Base-by-base conservation (phyloP, 2,888 invertebrate species). In the Trissolcus brochymenae region DNA sequence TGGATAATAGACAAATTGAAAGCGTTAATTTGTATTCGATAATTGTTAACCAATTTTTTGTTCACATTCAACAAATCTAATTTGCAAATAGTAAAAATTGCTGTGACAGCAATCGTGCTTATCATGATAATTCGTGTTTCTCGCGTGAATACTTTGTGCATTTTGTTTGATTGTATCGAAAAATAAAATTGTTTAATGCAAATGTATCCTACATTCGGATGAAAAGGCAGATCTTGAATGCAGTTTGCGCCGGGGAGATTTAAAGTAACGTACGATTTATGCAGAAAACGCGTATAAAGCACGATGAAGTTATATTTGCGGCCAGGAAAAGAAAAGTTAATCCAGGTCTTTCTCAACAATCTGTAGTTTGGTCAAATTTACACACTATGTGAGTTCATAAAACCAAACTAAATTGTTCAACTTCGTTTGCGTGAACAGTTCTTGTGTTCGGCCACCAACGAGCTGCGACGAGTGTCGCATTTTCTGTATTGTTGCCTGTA, bases 161-260 rank as follows among this genome's bases (percentile, higher is more conserved):
- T 70, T 35, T 60, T 9, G 65, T 61, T 35, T 76, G 76, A 76
- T 76, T 71, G 56, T 62, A 71, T 71, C 76, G 66, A 76, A 71
- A 35, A 35, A 76, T 66, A 71, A 66, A 76, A 76, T 71, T 66
- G 66, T 76, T 71, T 56, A 71, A 76, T 76, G 76, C 62, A 76
- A 76, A 71, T 76, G 66, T 62, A 70, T 71, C 62, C 76, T 61
- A 66, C 76, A 61, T 71, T 76, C 61, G 61, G 49, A 76, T 60
- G 66, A 76, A 71, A 76, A 64, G 70, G 64, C 13, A 35, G 56
- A 60, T 70, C 56, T 70, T 60, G 55, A 75, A 65, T 68, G 51
- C 50, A 35, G 41, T 41, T 41, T 19, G 56, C 43, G 46, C 46
- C 14, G 14, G 35, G 21, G 41, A 62, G 60, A 64, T 68, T 68